phyloP scores from a whole-genome alignment of 2,888 invertebrate genomes.

The Idaea dimidiata region DNA sequence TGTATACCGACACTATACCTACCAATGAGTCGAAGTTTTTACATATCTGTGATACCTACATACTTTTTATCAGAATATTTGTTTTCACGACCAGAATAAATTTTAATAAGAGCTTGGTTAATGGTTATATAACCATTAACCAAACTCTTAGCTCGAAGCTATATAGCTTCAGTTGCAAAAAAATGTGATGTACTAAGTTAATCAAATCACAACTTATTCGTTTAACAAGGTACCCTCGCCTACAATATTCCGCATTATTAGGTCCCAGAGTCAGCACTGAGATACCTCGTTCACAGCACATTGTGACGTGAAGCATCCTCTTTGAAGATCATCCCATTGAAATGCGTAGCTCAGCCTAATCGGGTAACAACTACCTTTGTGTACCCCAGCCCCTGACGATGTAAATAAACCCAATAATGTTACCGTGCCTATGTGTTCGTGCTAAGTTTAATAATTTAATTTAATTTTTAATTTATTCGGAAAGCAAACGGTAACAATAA shows the following conservation, averaged over 20 bases:
- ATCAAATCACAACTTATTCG: too few relatives aligned
- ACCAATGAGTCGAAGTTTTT: too few relatives aligned
- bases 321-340: slow-evolving; percentile 35
- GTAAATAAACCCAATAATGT: background rate
- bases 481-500: too few relatives aligned
- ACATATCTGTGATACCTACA: too few relatives aligned
- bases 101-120: background rate
- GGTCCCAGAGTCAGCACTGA: background rate
- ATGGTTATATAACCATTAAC: too few relatives aligned
- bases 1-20: too few relatives aligned
- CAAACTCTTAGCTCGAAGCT: too few relatives aligned
- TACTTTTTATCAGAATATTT: background rate
- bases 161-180: too few relatives aligned
- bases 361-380: slow-evolving; percentile 12
- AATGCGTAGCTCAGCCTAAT: slow-evolving; percentile 39
- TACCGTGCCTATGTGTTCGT: too few relatives aligned
- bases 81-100: background rate
- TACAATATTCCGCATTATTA: background rate
- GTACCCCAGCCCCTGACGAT: background rate
- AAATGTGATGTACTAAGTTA: too few relatives aligned
- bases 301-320: slow-evolving; percentile 34
- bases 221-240: too few relatives aligned
- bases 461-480: too few relatives aligned
- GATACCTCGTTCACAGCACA: slow-evolving; percentile 14
- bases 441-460: background rate